phyloP scores from a whole-genome alignment of 2,888 invertebrate genomes.

The Sphecodes monilicornis region DNA sequence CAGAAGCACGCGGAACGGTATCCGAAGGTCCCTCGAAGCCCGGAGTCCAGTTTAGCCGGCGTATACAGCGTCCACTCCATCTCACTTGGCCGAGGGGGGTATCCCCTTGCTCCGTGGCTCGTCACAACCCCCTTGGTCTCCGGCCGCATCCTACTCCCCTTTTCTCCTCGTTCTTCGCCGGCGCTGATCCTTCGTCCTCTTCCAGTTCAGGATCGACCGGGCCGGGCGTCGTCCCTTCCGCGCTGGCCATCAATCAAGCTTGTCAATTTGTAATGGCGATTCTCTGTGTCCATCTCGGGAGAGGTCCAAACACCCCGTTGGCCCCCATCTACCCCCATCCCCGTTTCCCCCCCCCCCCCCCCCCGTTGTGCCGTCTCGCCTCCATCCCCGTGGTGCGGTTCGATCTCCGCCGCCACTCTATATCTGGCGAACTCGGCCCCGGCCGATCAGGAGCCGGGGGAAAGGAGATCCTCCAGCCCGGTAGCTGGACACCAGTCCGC shows the following conservation, averaged over 20 bases:
- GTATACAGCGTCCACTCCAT: conserved; percentile 73
- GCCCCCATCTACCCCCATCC: conserved; percentile 61
- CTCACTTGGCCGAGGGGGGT: conserved; percentile 72
- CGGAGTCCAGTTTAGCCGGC: conserved; percentile 51
- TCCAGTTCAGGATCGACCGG: conserved; percentile 31
- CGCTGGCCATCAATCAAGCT: conserved; percentile 85
- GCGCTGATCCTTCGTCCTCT: conserved; percentile 66
- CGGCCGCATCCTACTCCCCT: conserved; percentile 56
- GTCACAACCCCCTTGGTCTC: conserved; percentile 67
- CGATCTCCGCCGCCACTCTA: conserved; percentile 58
- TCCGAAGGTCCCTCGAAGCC: conserved; percentile 71
- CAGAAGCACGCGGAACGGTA: conserved; percentile 74
- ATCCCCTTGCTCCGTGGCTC: conserved; percentile 69
- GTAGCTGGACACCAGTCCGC: conserved; percentile 66
- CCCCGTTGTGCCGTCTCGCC: conserved; percentile 54
- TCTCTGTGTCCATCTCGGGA: conserved; percentile 83
- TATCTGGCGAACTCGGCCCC: conserved; percentile 54
- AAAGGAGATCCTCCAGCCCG: conserved; percentile 45
- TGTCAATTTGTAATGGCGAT: conserved; percentile 86
- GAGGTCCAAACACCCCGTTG: conserved; percentile 75
- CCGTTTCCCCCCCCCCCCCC: conserved; percentile 41
- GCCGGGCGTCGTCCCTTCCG: conserved; percentile 72
- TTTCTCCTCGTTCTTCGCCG: conserved; percentile 55
- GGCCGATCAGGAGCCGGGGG: conserved; percentile 19
- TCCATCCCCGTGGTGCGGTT: conserved; percentile 52